Base-by-base conservation (phyloP, 2,797 vertebrate genomes). In the Amazona finschi region DNA sequence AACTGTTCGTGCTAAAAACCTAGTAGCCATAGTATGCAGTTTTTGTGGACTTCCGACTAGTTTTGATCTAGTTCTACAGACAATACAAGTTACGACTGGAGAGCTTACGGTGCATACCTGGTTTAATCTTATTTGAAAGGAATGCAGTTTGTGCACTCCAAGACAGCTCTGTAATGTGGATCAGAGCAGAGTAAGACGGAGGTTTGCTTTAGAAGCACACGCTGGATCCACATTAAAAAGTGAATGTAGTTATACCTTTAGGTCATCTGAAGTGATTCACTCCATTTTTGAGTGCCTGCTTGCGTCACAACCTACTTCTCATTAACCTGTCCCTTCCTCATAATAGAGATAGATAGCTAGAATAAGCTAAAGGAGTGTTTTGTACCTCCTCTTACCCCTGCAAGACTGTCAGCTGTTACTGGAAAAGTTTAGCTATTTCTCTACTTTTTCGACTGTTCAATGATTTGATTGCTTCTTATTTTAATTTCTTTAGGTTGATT, bases 11-110 rank as follows among this genome's bases (percentile, higher is more conserved):
- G 46, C 28, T 57, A 52, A 53, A 43, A 41, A 43, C 18, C 41
- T 57, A 47, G 50, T 2, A 70, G 46, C 14, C 39, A 62, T 0
- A 58, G 36, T 5, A 66, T 15, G 20, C 9, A 60, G 0, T 0
- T 74, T 75, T 27, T 77, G 30, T 39, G 52, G 41, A 31, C 19
- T 75, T 92, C 58, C 67, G 44, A 12, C 4, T 49, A 79, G 43
- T 36, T 82, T 69, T 73, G 38, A n/a, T 60, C 33, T 47, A n/a
- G 13, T 65, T 28, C 14, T 41, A 67, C 12, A 79, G 38, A 77
- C 5, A 66, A 47, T 6, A 44, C 12, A 66, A 55, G 7, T 85
- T 55, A 83, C 28, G 28, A 73, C 15, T 41, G 36, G 30, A 79
- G 20, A 82, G 11, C 14, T 58, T 75, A 69, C n/a, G 12, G 24